A percentile compares a stretch with the other conserved stretches of the same genome.
These are phyloP conservation scores for Drosophila setifemur DNA, from an alignment of 1,140 invertebrate genomes.

Conservation along the genomic window DNA sequence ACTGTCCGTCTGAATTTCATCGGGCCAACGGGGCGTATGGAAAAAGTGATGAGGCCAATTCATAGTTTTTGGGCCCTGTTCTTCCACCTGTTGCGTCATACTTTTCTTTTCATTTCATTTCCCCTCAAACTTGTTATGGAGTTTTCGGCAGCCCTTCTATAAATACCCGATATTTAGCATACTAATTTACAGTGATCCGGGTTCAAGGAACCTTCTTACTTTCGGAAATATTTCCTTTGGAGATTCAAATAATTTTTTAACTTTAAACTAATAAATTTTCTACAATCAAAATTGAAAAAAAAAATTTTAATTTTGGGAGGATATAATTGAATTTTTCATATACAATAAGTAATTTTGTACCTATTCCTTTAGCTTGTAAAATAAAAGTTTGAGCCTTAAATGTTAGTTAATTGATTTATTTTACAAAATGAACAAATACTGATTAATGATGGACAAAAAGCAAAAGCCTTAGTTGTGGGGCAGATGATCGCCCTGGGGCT, in stretches of 20 bases:
- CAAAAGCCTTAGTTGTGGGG: constrained; percentile 41
- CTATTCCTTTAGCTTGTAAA: too few relatives aligned
- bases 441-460: constrained; percentile 1
- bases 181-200: too few relatives aligned
- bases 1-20: too few relatives aligned
- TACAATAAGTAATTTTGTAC: too few relatives aligned
- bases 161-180: constrained; percentile 14
- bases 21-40: constrained; percentile 29
- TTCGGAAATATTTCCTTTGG: not conserved
- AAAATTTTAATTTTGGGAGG: not conserved
- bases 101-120: constrained; percentile 42
- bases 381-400: too few relatives aligned
- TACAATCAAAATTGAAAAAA: too few relatives aligned
- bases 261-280: too few relatives aligned
- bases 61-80: too few relatives aligned
- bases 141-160: not conserved
- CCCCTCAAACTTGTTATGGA: constrained; percentile 11
- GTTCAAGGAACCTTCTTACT: constrained; percentile 20
- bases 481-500: constrained; percentile 85
- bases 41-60: not conserved
- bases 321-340: too few relatives aligned
- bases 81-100: constrained; percentile 25
- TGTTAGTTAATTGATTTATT: constrained; percentile 2
- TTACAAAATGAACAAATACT: constrained; percentile 41
- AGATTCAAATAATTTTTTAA: too few relatives aligned